Conservation (phyloP, 2,888 invertebrate genomes). For the Lamellibrachia satsuma region DNA sequence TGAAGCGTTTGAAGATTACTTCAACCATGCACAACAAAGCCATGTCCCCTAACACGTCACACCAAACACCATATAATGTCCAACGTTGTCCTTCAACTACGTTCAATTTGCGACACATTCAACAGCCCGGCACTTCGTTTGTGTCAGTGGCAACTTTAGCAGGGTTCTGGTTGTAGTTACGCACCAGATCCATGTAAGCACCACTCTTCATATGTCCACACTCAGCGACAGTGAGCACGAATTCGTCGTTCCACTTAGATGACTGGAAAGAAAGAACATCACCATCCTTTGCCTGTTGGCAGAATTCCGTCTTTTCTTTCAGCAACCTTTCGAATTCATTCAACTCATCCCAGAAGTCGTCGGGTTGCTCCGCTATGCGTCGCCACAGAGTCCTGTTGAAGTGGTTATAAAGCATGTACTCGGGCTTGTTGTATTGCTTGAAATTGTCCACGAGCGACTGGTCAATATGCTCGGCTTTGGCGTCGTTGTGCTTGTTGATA, state of each 20-base stretch:
- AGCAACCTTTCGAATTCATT: not conserved
- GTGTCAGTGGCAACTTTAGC: not conserved
- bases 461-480: slow-evolving; percentile 27
- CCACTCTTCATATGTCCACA: not conserved
- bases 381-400: slow-evolving; percentile 59
- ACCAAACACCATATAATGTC: slow-evolving; percentile 54
- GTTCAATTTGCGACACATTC: not conserved
- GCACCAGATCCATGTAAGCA: not conserved
- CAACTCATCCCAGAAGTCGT: not conserved
- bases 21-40: slow-evolving; percentile 80
- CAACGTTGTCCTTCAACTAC: not conserved
- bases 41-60: slow-evolving; percentile 86
- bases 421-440: slow-evolving; percentile 53
- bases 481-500: slow-evolving; percentile 27
- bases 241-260: not conserved
- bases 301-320: not conserved
- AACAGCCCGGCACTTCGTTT: not conserved
- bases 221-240: not conserved
- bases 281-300: not conserved
- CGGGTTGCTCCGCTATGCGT: slow-evolving; percentile 40
- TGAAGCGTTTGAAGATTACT: slow-evolving; percentile 74
- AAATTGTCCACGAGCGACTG: slow-evolving; percentile 45
- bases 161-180: not conserved
- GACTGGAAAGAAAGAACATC: not conserved
- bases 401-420: slow-evolving; percentile 56